These are phyloP conservation scores for Hirudo medicinalis DNA, from an alignment of 1,140 invertebrate genomes.

Conservation along the genomic window DNA sequence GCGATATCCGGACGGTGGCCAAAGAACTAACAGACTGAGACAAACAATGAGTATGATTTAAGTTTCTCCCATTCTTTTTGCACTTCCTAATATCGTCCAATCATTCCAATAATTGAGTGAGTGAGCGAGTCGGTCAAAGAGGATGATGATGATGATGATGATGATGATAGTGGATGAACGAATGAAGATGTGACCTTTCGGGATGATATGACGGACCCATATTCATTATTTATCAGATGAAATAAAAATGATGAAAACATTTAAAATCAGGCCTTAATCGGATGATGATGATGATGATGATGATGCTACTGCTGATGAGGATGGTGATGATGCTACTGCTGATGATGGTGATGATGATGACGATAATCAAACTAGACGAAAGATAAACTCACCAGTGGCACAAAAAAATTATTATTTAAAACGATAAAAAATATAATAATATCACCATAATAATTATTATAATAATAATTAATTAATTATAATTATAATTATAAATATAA, in stretches of 20 bases:
- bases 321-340: neutral
- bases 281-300: slow-evolving; percentile 5
- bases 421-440: too few relatives aligned
- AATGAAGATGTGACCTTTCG: neutral
- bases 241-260: slow-evolving; percentile 2
- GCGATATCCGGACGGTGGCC: slow-evolving; percentile 9
- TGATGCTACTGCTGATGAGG: neutral
- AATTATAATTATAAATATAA: too few relatives aligned
- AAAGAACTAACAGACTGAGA: slow-evolving; percentile 2
- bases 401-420: too few relatives aligned
- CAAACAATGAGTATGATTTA: neutral
- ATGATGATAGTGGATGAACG: neutral
- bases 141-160: too few relatives aligned
- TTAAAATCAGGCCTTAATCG: neutral
- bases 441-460: too few relatives aligned
- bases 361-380: neutral
- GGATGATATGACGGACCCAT: neutral
- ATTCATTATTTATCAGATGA: neutral
- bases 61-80: slow-evolving; percentile 5
- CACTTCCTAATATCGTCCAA: neutral
- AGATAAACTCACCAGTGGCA: neutral
- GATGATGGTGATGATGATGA: neutral
- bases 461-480: too few relatives aligned
- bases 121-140: too few relatives aligned
- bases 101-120: neutral